A percentile compares a stretch with the other conserved stretches of the same genome.
These are phyloP conservation scores for Drosophila kohkoa DNA, from an alignment of 1,140 invertebrate species.

Conservation along the genomic window DNA sequence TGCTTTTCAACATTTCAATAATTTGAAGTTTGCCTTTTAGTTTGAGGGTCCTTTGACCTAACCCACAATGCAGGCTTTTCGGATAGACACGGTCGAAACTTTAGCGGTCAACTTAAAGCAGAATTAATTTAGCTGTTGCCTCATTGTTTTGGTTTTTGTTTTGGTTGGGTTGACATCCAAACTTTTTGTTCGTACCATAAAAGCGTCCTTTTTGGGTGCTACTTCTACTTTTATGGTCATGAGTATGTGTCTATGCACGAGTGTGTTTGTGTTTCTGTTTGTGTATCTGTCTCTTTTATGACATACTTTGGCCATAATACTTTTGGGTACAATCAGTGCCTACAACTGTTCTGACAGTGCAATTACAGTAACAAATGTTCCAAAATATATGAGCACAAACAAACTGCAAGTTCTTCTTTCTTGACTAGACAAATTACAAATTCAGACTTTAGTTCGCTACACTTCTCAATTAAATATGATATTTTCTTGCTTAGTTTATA, in stretches of 20 bases:
- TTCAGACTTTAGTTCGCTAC: not conserved
- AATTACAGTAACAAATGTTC: constrained; percentile 41
- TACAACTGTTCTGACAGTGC: constrained; percentile 29
- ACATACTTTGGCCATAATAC: constrained; percentile 54
- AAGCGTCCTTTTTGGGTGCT: constrained; percentile 55
- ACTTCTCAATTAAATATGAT: too few relatives aligned
- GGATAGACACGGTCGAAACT: constrained; percentile 11
- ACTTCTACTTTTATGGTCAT: constrained; percentile 53
- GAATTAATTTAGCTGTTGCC: not conserved
- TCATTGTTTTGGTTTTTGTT: not conserved
- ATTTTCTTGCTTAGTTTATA: too few relatives aligned
- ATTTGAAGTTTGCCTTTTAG: constrained; percentile 21
- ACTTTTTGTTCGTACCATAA: constrained; percentile 42
- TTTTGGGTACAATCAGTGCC: constrained; percentile 42
- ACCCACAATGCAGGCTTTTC: constrained; percentile 8
- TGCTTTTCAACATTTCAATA: constrained; percentile 19
- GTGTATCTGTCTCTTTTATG: constrained; percentile 48
- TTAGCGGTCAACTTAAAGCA: constrained; percentile 23
- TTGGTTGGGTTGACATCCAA: constrained; percentile 24
- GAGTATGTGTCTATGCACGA: constrained; percentile 11
- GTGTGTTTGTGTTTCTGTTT: not conserved
- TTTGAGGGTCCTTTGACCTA: constrained; percentile 39
- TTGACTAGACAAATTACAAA: not conserved
- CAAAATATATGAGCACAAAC: not conserved
- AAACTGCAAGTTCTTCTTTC: not conserved